A percentile compares a stretch with the other conserved stretches of the same genome.
Conservation (phyloP, 2,888 invertebrate genomes). For the Napeogenes sylphis region DNA sequence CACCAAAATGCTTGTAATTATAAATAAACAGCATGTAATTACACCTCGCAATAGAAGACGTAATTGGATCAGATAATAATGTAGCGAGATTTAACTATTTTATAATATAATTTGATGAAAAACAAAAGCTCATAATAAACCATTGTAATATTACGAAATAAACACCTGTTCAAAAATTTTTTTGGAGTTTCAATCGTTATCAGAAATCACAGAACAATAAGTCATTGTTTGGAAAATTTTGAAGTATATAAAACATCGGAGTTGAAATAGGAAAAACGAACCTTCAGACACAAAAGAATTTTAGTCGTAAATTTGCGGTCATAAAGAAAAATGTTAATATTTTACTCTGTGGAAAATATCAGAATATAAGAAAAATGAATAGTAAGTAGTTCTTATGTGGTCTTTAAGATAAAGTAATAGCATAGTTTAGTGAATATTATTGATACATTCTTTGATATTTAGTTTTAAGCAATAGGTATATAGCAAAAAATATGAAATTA, state of each 20-base stretch:
- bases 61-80: too few relatives aligned
- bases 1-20: too few relatives aligned
- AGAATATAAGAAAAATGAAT: slow-evolving; percentile 22
- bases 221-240: slow-evolving; percentile 55
- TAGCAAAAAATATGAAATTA: too few relatives aligned
- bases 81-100: too few relatives aligned
- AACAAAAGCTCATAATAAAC: too few relatives aligned
- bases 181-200: slow-evolving; percentile 43
- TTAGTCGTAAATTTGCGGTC: slow-evolving; percentile 28
- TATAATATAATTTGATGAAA: too few relatives aligned
- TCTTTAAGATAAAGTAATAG: slow-evolving; percentile 2
- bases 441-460: too few relatives aligned
- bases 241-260: slow-evolving; percentile 62
- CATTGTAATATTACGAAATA: slow-evolving; percentile 11
- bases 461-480: too few relatives aligned
- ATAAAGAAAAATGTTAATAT: slow-evolving; percentile 5
- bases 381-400: slow-evolving; percentile 24
- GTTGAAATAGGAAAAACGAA: slow-evolving; percentile 32
- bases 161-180: slow-evolving; percentile 12
- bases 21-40: too few relatives aligned
- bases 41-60: too few relatives aligned
- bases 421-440: not conserved
- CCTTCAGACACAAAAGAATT: slow-evolving; percentile 22
- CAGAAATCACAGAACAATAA: slow-evolving; percentile 53
- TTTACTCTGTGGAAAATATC: not conserved